A percentile compares a stretch with the other conserved stretches of the same genome.
phyloP scores from a whole-genome alignment of 2,888 invertebrate species.

The Athripsodes cinereus region DNA sequence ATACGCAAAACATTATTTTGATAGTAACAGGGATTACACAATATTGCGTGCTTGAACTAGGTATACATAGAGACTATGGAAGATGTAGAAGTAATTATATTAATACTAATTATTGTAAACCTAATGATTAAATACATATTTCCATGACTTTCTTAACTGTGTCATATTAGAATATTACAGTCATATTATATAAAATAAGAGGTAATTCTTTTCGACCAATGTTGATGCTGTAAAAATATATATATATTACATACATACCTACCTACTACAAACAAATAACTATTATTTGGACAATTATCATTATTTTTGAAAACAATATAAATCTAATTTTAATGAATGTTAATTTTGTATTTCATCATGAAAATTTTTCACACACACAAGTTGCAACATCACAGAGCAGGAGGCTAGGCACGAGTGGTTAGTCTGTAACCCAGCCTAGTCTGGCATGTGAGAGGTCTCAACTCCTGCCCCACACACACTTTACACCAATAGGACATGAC shows the following conservation, averaged over 20 bases:
- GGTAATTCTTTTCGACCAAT: slow-evolving; percentile 26
- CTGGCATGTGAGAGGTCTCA: no score
- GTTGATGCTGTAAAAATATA: slow-evolving; percentile 25
- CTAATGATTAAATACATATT: slow-evolving; percentile 6
- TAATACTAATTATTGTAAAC: slow-evolving; percentile 5
- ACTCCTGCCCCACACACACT: no score
- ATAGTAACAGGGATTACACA: slow-evolving; percentile 27
- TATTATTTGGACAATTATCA: slow-evolving; percentile 23
- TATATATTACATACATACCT: slow-evolving; percentile 14
- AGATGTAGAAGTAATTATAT: not conserved
- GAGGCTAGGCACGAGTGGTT: no score
- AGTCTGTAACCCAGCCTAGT: no score
- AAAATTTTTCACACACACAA: no score
- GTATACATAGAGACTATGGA: slow-evolving; percentile 3
- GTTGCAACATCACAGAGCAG: no score
- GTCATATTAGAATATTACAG: slow-evolving; percentile 26
- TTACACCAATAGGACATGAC: no score
- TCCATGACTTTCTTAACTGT: slow-evolving; percentile 27
- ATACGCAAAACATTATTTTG: slow-evolving; percentile 27
- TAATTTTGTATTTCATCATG: no score
- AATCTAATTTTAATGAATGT: no score
- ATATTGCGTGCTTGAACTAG: slow-evolving; percentile 19
- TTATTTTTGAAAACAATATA: slow-evolving; percentile 23
- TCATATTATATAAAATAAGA: slow-evolving; percentile 8
- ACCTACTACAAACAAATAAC: slow-evolving; percentile 9